Evolutionary conservation across 2,113 vertebrate species (phyloP), one percentile per base, ranked within the genome.

Genomic region (Daboia siamensis): DNA sequence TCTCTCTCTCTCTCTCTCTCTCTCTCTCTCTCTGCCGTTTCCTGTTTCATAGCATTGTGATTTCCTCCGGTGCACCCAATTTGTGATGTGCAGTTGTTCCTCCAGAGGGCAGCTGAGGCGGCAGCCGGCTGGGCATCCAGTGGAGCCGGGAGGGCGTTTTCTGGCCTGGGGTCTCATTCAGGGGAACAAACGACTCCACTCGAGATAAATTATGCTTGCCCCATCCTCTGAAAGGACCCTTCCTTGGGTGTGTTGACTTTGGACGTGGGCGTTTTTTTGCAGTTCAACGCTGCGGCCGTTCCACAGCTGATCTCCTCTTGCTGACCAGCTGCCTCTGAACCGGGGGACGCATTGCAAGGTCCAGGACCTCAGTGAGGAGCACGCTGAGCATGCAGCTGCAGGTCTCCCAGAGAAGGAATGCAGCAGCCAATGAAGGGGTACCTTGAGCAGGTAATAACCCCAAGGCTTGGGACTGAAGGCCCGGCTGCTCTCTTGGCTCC

Each of bases 81-180:
- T 1, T 29, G 54, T 23, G 91, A 29, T 39, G 48, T 29, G 6
- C 5, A 0, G 3, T 7, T 46, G 12, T 0, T 46, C 95, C 95
- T 93, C 91, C 90, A 92, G 96, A 93, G 87, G 96, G 95, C 92
- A 95, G 95, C 94, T 96, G 91, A 93, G 91, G 24, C 89, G 90
- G 86, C 84, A 55, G 46, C 23, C 2, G 3, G 10, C 48, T 44
- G 5, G 24, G 46, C 0, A 9, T 59, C 17, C 3, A 5, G 26
- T 52, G 13, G 33, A 20, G 15, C 24, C 21, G n/a, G n/a, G 29
- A 20, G 33, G 20, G 3, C 9, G 4, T 44, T 46, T 46, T 3
- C 9, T 4, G 23, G 57, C n/a, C 3, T 24, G 1, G 48, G 61
- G 13, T 7, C 21, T 44, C 56, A 17, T 87, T 20, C 20, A 26